Evolutionary conservation across 2,113 vertebrate genomes (phyloP).

Genomic region (Brienomyrus longianalis): DNA sequence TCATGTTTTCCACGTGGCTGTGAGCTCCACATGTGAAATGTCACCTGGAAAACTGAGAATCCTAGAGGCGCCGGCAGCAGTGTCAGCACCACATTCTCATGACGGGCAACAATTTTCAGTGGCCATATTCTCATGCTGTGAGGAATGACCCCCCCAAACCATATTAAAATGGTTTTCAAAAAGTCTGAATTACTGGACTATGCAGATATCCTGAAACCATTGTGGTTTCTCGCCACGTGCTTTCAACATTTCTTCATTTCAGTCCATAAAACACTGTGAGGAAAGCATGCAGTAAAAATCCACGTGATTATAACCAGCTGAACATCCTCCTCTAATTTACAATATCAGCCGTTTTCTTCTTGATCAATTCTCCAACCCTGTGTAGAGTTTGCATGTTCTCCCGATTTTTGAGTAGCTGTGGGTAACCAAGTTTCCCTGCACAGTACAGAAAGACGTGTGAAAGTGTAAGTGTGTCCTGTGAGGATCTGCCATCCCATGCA

Average conservation of each 20-base stretch:
- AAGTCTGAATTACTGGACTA: neutral
- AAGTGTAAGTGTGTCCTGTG: neutral
- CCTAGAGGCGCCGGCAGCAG: neutral
- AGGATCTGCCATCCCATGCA: neutral
- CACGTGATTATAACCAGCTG: neutral
- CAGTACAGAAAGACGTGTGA: neutral
- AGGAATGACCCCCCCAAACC: neutral
- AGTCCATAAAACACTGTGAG: neutral
- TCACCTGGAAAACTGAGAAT: neutral
- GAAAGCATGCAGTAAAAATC: neutral
- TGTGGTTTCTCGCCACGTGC: neutral
- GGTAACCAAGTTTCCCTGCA: neutral
- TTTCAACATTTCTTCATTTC: neutral
- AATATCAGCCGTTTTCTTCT: neutral
- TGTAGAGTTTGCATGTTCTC: neutral
- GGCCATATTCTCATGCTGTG: neutral
- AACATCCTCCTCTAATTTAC: neutral
- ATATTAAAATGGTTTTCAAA: neutral
- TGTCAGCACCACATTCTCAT: neutral
- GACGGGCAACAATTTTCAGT: neutral
- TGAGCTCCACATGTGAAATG: neutral
- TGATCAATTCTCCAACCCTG: neutral
- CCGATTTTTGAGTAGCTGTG: neutral
- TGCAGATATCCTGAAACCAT: neutral
- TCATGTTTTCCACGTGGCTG: neutral